Conservation (phyloP, 2,797 vertebrate genomes). For the Leucoraja ocellata region DNA sequence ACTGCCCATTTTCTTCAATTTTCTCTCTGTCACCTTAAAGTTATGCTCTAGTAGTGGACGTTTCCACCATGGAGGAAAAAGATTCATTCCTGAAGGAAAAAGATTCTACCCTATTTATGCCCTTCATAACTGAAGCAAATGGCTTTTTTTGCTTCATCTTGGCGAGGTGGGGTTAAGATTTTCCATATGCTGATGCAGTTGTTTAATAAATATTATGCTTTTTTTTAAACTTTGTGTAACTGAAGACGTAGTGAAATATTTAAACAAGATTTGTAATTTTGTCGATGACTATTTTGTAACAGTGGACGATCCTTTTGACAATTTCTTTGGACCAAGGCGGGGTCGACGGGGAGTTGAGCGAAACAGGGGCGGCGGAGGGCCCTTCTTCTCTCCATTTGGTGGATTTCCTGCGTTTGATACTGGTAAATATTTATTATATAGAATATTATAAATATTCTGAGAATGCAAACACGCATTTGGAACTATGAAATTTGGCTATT, state of each 20-base stretch:
- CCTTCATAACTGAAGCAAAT: background rate
- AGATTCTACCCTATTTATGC: no score
- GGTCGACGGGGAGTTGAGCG: slow-evolving; percentile 63
- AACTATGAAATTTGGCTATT: no score
- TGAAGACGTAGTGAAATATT: background rate
- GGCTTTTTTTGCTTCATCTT: background rate
- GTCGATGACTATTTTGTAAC: slow-evolving; percentile 42
- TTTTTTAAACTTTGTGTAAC: no score
- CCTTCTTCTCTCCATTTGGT: slow-evolving; percentile 71
- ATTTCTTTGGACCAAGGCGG: slow-evolving; percentile 69
- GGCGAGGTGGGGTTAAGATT: background rate
- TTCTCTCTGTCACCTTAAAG: no score
- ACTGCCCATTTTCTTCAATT: no score
- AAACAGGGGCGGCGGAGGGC: slow-evolving; percentile 58
- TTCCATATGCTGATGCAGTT: background rate
- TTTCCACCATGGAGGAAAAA: no score
- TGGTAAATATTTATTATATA: slow-evolving; percentile 24
- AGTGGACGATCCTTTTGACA: slow-evolving; percentile 73
- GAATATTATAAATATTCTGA: background rate
- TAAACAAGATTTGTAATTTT: slow-evolving; percentile 40
- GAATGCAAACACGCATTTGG: no score
- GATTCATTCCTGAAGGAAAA: no score
- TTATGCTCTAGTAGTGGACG: no score
- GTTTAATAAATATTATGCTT: background rate
- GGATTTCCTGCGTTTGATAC: slow-evolving; percentile 75